Conservation (phyloP, 1,140 invertebrate genomes). For the Microplitis mediator region DNA sequence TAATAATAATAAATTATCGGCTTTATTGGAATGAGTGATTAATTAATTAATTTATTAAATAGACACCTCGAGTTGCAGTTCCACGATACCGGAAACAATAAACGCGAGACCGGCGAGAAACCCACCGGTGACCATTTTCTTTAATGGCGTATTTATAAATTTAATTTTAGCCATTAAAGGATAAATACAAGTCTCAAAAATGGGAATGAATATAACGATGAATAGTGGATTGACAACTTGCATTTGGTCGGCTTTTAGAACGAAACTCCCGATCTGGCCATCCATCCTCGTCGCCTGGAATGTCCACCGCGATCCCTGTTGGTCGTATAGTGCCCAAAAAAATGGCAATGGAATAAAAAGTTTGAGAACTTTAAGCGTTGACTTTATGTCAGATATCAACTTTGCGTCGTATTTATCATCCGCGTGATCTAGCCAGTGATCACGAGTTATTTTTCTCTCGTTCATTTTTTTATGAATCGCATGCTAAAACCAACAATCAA, state of each 20-base stretch:
- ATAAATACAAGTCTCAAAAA: constrained; percentile 82
- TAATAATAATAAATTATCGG: background rate
- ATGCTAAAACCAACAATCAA: constrained; percentile 41
- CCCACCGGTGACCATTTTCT: constrained; percentile 82
- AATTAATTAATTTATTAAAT: background rate
- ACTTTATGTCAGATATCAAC: constrained; percentile 79
- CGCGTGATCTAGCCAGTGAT: constrained; percentile 83
- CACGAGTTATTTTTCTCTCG: constrained; percentile 60
- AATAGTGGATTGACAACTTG: constrained; percentile 87
- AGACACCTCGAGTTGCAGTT: constrained; percentile 76
- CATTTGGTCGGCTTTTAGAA: constrained; percentile 88
- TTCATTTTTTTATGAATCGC: constrained; percentile 55
- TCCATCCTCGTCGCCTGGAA: constrained; percentile 92
- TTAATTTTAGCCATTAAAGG: constrained; percentile 62
- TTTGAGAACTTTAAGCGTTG: constrained; percentile 72
- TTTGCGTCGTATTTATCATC: constrained; percentile 70
- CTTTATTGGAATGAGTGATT: too few species aligned
- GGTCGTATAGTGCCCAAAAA: constrained; percentile 90
- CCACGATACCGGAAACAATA: constrained; percentile 85
- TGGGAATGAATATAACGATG: constrained; percentile 84
- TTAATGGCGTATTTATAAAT: constrained; percentile 69
- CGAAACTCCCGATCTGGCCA: constrained; percentile 73
- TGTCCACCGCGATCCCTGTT: constrained; percentile 93
- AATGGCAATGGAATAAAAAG: constrained; percentile 85
- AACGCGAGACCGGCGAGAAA: constrained; percentile 84